These are phyloP conservation scores for Sapayoa aenigma DNA, from an alignment of 2,113 vertebrate genomes.

Conservation along the genomic window DNA sequence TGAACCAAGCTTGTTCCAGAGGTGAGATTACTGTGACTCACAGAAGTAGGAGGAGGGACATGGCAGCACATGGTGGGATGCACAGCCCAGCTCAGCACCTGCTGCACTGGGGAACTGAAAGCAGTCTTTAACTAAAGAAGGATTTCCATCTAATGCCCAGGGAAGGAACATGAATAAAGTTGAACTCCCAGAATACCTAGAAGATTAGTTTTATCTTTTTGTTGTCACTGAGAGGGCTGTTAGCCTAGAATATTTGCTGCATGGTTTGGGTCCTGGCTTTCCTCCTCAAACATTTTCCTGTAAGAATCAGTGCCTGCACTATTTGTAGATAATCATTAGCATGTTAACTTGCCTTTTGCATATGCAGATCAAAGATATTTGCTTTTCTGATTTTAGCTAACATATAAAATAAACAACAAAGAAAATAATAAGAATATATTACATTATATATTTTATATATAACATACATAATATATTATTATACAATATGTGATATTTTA, in stretches of 20 bases:
- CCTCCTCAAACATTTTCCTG: background rate
- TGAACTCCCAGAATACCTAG: background rate
- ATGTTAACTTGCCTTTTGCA: background rate
- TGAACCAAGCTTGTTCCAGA: fast-evolving
- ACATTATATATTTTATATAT: background rate
- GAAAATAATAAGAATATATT: background rate
- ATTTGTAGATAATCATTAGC: background rate
- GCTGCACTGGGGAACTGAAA: background rate
- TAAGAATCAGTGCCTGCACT: background rate
- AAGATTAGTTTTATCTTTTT: background rate
- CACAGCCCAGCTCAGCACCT: background rate
- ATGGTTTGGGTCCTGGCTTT: background rate
- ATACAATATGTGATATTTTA: background rate
- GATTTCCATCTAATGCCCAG: background rate
- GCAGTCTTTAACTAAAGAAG: background rate
- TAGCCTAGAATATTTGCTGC: background rate
- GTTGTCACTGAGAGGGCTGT: background rate
- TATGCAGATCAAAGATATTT: background rate
- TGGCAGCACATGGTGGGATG: background rate
- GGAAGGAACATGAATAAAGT: background rate
- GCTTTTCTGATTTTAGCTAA: background rate
- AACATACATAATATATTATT: background rate
- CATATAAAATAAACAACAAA: background rate
- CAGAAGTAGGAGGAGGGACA: background rate
- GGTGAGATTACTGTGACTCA: background rate